Evolutionary conservation across 92 coral and sea anemone genomes (phyloP), one percentile per base, ranked within the genome.

Genomic region (Epizoanthus illoricatus): DNA sequence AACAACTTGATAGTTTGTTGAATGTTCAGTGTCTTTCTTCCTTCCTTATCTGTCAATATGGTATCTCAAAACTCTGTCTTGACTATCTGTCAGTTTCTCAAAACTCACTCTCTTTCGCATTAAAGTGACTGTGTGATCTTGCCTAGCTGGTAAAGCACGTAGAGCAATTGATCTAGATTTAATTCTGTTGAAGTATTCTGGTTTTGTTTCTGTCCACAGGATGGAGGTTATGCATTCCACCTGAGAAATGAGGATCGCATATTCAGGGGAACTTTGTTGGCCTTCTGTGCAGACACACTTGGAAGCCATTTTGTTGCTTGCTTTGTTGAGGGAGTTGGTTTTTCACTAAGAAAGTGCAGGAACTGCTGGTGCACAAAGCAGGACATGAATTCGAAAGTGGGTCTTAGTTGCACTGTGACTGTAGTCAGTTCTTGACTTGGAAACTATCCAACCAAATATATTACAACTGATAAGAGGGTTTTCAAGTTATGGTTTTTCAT

Each of bases 281-380:
- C 83, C 43, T 74, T 84, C 71, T 74, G 81, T 74, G 87, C 82
- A 18, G 82, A 84, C 63, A 84, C 73, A 47, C 68, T 74, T n/a
- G 87, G 75, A 84, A 84, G 87, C 82, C 82, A 74, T 65, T 74
- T 42, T 64, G 55, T 74, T 74, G 87, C 74, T 64, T 79, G 82
- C 63, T 74, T 74, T 84, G 83, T 64, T 39, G 87, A 84, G 45
- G 82, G 86, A 43, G 86, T 84, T 84, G 86, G 85, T 52, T 47
- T 41, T 42, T 70, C 86, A 62, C 68, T 82, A 24, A 54, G 86
- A 82, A 71, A 70, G 79, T 82, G 86, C 75, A 69, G 80, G 65
- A 70, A 47, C 65, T 82, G 86, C 43, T 70, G 79, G 80, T 70
- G 86, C 75, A 71, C 41, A 45, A 65, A 65, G 36, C 56, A 68